A percentile compares a stretch with the other conserved stretches of the same genome.
Conservation (phyloP, 2,888 invertebrate genomes). For the Nowickia ferox region DNA sequence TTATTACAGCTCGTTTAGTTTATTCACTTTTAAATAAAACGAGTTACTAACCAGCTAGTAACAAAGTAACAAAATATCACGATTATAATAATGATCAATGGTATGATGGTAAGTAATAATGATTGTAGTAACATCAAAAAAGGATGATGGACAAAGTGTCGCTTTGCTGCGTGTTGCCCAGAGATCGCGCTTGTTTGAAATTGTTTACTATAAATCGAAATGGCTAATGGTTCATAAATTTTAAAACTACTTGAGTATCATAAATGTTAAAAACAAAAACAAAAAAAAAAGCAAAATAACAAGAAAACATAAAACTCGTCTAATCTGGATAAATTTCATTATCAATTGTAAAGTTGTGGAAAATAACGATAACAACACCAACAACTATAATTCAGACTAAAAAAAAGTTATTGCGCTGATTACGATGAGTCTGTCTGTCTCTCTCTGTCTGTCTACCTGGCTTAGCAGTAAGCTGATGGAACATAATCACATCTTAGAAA, state of each 20-base stretch:
- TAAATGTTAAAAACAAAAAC: slow-evolving; percentile 11
- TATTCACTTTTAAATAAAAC: slow-evolving; percentile 57
- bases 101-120: slow-evolving; percentile 15
- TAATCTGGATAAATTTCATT: slow-evolving; percentile 68
- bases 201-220: slow-evolving; percentile 47
- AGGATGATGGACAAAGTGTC: slow-evolving; percentile 37
- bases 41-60: slow-evolving; percentile 26
- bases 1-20: slow-evolving; percentile 58
- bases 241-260: slow-evolving; percentile 52
- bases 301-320: slow-evolving; percentile 41
- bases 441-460: slow-evolving; percentile 16
- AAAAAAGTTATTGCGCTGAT: slow-evolving; percentile 1
- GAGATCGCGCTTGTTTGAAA: slow-evolving; percentile 13
- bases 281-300: slow-evolving; percentile 10
- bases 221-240: slow-evolving; percentile 64
- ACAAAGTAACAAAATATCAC: slow-evolving; percentile 38
- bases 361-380: slow-evolving; percentile 13
- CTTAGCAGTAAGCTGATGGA: slow-evolving; percentile 28
- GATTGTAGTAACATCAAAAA: neutral
- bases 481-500: slow-evolving; percentile 56
- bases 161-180: neutral
- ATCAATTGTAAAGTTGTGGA: slow-evolving; percentile 53
- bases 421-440: neutral
- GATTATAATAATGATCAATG: slow-evolving; percentile 31
- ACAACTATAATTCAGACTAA: neutral